phyloP scores from a whole-genome alignment of 2,797 vertebrate genomes.

The Orientallactaga sibirica region DNA sequence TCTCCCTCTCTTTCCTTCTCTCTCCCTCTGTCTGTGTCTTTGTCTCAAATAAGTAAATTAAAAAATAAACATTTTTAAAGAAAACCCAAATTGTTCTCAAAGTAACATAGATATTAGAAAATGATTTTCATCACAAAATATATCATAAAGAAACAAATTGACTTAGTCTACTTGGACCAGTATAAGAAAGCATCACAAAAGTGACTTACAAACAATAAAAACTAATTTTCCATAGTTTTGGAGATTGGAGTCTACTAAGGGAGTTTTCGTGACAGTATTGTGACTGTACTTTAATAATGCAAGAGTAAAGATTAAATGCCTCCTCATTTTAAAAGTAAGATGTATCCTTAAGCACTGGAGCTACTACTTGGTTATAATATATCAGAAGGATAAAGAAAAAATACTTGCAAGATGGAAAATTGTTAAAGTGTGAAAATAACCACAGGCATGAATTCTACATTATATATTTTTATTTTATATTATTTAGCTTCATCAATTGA shows the following conservation, averaged over 20 bases:
- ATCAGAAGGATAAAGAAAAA: background rate
- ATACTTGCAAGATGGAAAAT: background rate
- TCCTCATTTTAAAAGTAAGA: slow-evolving; percentile 34
- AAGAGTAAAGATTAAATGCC: background rate
- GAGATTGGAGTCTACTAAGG: background rate
- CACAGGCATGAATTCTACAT: background rate
- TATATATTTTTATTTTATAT: background rate
- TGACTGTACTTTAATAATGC: background rate
- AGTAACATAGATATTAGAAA: background rate
- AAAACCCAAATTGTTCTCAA: background rate
- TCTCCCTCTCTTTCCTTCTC: too few relatives aligned
- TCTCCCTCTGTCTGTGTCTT: too few relatives aligned
- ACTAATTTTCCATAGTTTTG: background rate
- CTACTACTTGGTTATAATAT: background rate
- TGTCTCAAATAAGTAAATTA: too few relatives aligned
- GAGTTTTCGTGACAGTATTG: background rate
- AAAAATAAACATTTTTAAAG: too few relatives aligned
- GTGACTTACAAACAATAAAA: background rate
- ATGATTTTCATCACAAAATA: background rate
- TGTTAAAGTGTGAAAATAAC: background rate
- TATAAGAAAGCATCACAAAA: background rate
- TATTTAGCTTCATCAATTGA: slow-evolving; percentile 46
- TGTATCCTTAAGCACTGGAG: too few relatives aligned
- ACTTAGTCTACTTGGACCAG: too few relatives aligned
- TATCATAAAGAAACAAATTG: background rate